Evolutionary conservation across 30 jellyfish, hydroid and myxozoan genomes (phyloP), one percentile per base, ranked within the genome.

Genomic region (Sanderia malayensis): DNA sequence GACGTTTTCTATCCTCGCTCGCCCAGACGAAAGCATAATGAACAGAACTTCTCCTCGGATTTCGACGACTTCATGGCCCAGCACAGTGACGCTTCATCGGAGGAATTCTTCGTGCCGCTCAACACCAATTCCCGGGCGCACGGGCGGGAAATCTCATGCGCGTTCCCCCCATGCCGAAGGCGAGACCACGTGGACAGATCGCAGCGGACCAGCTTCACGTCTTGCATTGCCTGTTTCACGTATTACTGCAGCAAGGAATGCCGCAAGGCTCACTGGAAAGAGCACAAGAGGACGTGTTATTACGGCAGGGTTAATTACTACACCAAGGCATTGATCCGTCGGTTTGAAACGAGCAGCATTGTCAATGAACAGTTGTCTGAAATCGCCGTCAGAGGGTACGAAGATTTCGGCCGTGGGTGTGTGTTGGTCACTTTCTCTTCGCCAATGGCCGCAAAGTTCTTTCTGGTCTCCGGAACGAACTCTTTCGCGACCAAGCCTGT

Each of bases 181-280:
- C 66, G 69, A 55, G 95, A 80, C 32, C 62, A 37, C 57, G 83
- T 81, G 53, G 94, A 67, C 61, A 78, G 94, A 71, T 62, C 86
- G 8, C 89, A 70, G 32, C 34, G 79, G 22, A 58, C 97, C 19
- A 64, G 70, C 41, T 93, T 81, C 70, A 83, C 94, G 4, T 84
- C 99, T 7, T 93, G 99, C 66, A 88, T 60, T 20, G 72, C 99
- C n/a, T 93, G 99, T 71, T 93, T 93, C 66, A 93, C 99, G 58
- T 85, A 86, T 58, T 93, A 93, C 61, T 93, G 99, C 71, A 93
- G 99, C 71, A 73, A 73, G 22, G 87, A 72, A 32, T 93, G 99
- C 81, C 85, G 94, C 31, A 75, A 70, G 53, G 86, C 94, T 30
- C 94, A 93, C 44, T 93, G 99, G 99, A 79, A 70, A 44, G 95